Base-by-base conservation (phyloP, 2,888 invertebrate species). In the Volucella inflata region DNA sequence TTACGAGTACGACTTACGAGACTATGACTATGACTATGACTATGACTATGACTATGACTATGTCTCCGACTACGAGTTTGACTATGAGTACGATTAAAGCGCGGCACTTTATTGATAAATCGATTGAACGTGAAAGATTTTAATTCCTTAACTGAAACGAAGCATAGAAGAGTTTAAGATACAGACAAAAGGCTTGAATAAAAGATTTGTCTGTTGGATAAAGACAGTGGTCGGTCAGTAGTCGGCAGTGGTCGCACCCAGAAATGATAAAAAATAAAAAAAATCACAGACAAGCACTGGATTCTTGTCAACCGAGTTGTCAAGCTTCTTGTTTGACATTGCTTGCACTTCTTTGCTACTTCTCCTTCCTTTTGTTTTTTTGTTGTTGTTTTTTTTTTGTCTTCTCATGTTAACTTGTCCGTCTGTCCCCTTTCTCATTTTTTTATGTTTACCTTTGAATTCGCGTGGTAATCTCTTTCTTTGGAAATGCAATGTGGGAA, bases 311-410 rank as follows among this genome's bases (percentile, higher is more conserved):
- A 67, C 80, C 80, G 65, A 84, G 75, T 84, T 84, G 84, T 84
- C 80, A 84, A 67, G 84, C 75, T 80, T 75, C 84, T 84, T 84
- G 84, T 84, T 84, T 84, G 84, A 84, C 84, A 84, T 84, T 80
- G 84, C 84, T 75, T 84, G 84, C 84, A 80, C 70, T 80, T 80
- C 75, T 75, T 71, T 2, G 2, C 6, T 6, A 30, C 30, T 30
- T 6, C 30, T 30, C 4, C 6, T 6, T 6, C 1, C 21, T 1
- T 21, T 21, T 21, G 1, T 21, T 21, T 21, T 21, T 21, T 21
- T 21, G 1, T 21, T 21, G 1, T 21, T 21, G 1, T 30, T 30
- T 59, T 40, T 16, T 36, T n/a, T 12, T 59, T 6, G 2, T 14
- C 38, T 36, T 11, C 6, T 10, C 16, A 10, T 3, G 36, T 57